Evolutionary conservation across 2,888 invertebrate genomes (phyloP).

Genomic region (Seira sanloemensis): DNA sequence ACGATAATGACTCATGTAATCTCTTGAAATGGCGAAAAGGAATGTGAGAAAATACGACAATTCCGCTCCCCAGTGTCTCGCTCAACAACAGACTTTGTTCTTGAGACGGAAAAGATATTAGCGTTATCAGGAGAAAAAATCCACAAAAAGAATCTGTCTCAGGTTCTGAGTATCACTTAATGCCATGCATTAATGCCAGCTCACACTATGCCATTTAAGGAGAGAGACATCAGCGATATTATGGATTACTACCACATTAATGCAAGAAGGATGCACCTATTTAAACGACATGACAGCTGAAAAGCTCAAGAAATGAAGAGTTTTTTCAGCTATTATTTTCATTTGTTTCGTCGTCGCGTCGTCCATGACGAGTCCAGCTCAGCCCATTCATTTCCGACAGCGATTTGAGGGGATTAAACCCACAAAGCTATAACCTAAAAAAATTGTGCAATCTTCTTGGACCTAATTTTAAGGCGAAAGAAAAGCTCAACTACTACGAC

Average conservation of each 20-base stretch:
- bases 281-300: background rate
- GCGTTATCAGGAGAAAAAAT: background rate
- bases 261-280: too few species aligned
- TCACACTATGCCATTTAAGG: background rate
- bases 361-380: background rate
- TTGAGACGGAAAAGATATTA: background rate
- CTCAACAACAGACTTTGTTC: background rate
- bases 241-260: background rate
- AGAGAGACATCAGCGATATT: background rate
- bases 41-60: background rate
- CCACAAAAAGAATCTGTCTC: background rate
- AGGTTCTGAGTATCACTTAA: background rate
- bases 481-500: too few species aligned
- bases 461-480: too few species aligned
- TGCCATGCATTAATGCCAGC: background rate
- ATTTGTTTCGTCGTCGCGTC: too few species aligned
- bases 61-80: background rate
- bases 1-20: background rate
- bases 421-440: background rate
- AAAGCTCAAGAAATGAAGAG: background rate
- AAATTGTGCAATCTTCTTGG: too few species aligned
- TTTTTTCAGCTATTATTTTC: too few species aligned
- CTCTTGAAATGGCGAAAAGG: background rate
- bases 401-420: background rate
- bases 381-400: background rate